These are phyloP conservation scores for Euleptes europaea DNA, from an alignment of 2,113 vertebrate genomes.

Conservation along the genomic window DNA sequence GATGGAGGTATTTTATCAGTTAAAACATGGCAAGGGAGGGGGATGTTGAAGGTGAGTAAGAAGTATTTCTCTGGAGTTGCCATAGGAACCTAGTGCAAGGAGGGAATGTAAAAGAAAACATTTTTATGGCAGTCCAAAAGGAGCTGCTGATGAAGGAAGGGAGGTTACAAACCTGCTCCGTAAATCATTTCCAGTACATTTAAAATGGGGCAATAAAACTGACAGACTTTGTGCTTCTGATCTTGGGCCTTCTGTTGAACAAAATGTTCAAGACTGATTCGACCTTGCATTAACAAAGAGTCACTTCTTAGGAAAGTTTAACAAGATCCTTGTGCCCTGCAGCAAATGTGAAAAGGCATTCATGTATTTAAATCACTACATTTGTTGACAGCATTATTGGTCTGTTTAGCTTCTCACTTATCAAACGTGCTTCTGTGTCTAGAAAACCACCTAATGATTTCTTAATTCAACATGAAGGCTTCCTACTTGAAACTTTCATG, in stretches of 20 bases:
- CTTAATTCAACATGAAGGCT: not conserved
- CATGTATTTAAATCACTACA: not conserved
- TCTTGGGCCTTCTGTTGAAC: not conserved
- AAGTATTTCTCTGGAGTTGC: conserved; percentile 29
- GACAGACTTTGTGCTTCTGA: not conserved
- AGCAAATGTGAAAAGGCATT: not conserved
- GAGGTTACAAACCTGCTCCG: conserved; percentile 8
- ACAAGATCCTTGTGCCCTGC: not conserved
- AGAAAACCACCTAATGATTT: not conserved
- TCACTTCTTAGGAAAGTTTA: not conserved
- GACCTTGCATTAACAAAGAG: not conserved
- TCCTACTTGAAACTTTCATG: not conserved
- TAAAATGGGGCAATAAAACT: conserved; percentile 27
- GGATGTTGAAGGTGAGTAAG: conserved; percentile 23
- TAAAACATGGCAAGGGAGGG: not conserved
- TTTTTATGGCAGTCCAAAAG: conserved; percentile 29
- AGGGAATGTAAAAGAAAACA: conserved; percentile 35
- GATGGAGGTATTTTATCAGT: conserved; percentile 35
- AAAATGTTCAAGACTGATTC: not conserved
- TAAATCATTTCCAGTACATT: conserved; percentile 36
- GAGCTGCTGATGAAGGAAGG: conserved; percentile 14
- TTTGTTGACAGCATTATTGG: not conserved
- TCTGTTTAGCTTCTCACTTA: not conserved
- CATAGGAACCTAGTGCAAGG: conserved; percentile 42
- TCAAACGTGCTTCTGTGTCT: not conserved